Evolutionary conservation across 2,113 vertebrate species (phyloP), one percentile per base, ranked within the genome.

Genomic region (Hippocampus zosterae): DNA sequence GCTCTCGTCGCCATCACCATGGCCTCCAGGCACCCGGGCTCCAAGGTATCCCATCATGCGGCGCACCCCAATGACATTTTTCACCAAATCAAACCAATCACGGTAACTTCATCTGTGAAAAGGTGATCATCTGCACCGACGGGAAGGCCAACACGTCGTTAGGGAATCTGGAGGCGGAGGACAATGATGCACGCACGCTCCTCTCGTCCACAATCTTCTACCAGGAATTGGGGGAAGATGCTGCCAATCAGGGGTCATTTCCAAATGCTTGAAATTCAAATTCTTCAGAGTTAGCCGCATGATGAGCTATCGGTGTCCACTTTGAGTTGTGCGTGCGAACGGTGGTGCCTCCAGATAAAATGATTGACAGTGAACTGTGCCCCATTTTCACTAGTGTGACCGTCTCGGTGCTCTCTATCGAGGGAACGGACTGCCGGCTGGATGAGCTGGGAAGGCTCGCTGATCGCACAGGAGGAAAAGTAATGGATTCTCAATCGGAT

Each of bases 121-220:
- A 93, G 92, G 92, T 93, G 61, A 90, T 93, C 64, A 88, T 93
- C 75, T 92, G 91, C 74, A 93, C 92, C 65, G 92, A 92, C 16
- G 92, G 92, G 55, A 92, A 88, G 79, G 92, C 92, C 52, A 93
- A 92, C 84, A 88, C 90, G 19, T 83, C 81, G 2, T 65, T 93
- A 57, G 92, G 92, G 18, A 90, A 91, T 66, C 84, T 93, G 46
- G 88, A 91, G 41, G 81, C 75, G 46, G 87, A 91, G 55, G 90
- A 91, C 44, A 66, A 52, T 5, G 87, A 91, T 9, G 71, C 82
- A 69, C 74, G 67, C 8, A 77, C 82, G 1, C 86, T 85, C 13
- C 73, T 90, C 29, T 85, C 91, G 6, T 92, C 92, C 72, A 85
- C 84, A 56, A 88, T 92, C 71, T 93, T 92, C 84, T 93, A 93